Conservation (phyloP, 2,797 vertebrate genomes). For the Enteromius afrohamiltoni region DNA sequence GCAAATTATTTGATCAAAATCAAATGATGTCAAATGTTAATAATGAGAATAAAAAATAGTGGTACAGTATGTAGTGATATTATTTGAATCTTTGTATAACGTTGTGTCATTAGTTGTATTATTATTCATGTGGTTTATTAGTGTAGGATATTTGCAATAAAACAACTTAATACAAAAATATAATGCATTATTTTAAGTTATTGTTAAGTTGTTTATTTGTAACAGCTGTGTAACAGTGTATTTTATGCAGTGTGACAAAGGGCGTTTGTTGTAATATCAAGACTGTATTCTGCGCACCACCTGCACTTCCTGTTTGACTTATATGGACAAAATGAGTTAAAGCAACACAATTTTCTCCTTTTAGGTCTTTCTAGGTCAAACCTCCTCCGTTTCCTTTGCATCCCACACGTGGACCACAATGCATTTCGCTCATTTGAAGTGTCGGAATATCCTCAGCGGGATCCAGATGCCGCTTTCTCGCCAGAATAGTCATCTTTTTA, state of each 20-base stretch:
- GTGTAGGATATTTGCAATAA: neutral
- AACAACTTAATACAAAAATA: neutral
- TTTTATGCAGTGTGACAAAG: no score
- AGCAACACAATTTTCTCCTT: neutral
- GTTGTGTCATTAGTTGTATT: no score
- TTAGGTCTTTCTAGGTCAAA: slow-evolving; percentile 50
- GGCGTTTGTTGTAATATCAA: no score
- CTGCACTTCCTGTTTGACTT: neutral
- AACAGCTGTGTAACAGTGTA: no score
- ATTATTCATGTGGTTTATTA: neutral
- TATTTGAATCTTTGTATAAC: neutral
- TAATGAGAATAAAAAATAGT: neutral
- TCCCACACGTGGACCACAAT: slow-evolving; percentile 40
- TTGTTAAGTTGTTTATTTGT: no score
- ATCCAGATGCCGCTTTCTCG: neutral
- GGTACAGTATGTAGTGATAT: neutral
- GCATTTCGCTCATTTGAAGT: slow-evolving; percentile 40
- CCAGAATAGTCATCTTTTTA: slow-evolving; percentile 13
- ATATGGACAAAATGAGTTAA: neutral
- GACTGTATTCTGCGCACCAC: neutral
- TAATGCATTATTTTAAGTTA: neutral
- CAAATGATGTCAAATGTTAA: neutral
- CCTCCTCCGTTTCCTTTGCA: slow-evolving; percentile 28
- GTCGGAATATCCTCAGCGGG: slow-evolving; percentile 32
- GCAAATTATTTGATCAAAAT: neutral